Conservation (phyloP, 2,797 vertebrate species). For the Sebastes flavidus region DNA sequence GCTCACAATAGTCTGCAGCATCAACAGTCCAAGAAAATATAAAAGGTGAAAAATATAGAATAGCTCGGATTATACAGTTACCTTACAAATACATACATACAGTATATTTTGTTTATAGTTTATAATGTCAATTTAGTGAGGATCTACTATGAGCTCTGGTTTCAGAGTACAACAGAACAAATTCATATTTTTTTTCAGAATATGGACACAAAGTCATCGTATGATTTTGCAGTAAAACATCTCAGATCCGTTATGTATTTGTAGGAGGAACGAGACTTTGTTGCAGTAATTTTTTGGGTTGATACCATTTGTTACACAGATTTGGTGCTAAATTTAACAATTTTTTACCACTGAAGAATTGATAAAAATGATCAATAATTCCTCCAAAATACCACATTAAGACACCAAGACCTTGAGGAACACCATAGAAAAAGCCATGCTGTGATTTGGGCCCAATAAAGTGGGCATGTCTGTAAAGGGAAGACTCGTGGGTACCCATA, state of each 20-base stretch:
- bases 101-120: background rate
- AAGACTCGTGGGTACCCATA: too few relatives aligned
- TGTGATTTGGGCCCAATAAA: too few relatives aligned
- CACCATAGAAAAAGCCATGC: too few relatives aligned
- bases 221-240: background rate
- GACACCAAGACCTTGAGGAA: too few relatives aligned
- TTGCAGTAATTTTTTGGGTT: too few relatives aligned
- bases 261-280: too few relatives aligned
- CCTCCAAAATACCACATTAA: too few relatives aligned
- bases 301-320: too few relatives aligned
- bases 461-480: too few relatives aligned
- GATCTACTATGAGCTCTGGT: background rate
- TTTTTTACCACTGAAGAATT: accelerated
- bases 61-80: background rate
- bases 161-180: background rate
- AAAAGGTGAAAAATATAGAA: background rate
- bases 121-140: background rate
- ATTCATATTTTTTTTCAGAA: background rate
- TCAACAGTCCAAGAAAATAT: background rate
- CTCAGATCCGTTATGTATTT: accelerated
- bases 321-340: accelerated
- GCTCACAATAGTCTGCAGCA: background rate
- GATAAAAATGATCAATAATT: too few relatives aligned
- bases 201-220: background rate
- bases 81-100: background rate